Base-by-base conservation (phyloP, 1,140 invertebrate genomes). In the Drosophila ficusphila region DNA sequence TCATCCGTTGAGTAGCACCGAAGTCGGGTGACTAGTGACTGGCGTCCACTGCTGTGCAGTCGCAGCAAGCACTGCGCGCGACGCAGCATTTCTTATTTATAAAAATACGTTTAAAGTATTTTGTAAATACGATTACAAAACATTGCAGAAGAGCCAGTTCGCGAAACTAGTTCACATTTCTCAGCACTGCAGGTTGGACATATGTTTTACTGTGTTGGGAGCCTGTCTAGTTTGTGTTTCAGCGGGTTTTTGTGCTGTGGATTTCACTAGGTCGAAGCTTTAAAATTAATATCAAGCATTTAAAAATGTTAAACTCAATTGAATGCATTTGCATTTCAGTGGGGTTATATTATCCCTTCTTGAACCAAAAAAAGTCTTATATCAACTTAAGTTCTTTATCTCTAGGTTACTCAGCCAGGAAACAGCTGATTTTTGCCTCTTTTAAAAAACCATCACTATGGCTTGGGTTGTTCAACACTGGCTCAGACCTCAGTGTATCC, bases 11-110 rank as follows among this genome's bases (percentile, higher is more conserved):
- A 39, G 42, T 49, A 78, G 27, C 33, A 49, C 42, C 69, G 60
- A 11, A 27, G 8, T 1, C 57, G 25, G 7, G 48, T 49, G 27
- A 38, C 61, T 14, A 53, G 36, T 18, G 52, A 52, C 25, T 60
- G 79, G 7, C 27, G 53, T 12, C 67, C 18, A 38, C 44, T 21
- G 39, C 44, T 38, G 9, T 83, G 70, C 36, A 79, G 27, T 19
- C 82, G 75, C 27, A 88, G 29, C 36, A 88, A 42, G 12, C 75
- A 77, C 39, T 75, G 77, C 34, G 60, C 39, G 21, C 69, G 73
- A n/a, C 82, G 77, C 38, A 86, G 56, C 82, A 86, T 86, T 86
- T 86, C 12, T 81, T 61, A 86, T 75, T 88, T 44, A 88, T 56
- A 64, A 79, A 36, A 48, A 38, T 60, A 3, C 34, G 18, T 48